Base-by-base conservation (phyloP, 64 coral and sea anemone species). In the Porites lutea region DNA sequence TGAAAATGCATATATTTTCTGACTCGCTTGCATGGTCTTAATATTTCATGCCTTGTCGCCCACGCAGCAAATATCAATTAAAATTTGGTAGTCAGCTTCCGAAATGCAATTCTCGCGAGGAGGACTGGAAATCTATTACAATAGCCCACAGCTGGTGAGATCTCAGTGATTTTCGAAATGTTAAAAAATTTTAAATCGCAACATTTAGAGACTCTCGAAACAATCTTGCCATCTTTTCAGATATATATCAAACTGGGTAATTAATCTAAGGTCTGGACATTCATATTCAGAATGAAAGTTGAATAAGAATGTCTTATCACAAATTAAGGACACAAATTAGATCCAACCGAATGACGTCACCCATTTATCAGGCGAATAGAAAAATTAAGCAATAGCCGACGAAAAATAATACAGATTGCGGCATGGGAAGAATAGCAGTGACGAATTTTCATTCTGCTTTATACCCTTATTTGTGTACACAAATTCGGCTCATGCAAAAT, bases 61-160 rank as follows among this genome's bases (percentile, higher is more conserved):
- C 81, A 84, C 81, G 81, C 81, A 13, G 13, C 81, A 68, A 84
- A 84, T 20, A 22, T 20, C 81, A 69, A 65, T 84, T 84, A 68
- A 68, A 68, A 65, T 83, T 79, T 50, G 48, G 5, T 37, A 50
- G 78, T 20, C 21, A 80, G 78, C 61, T 80, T 70, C 66, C n/a
- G 21, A 8, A 2, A 55, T 9, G 10, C 13, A 47, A 43, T 8
- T 69, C n/a, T 4, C 57, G 67, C 81, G 3, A 9, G 1, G 81
- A 48, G 52, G 16, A 13, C 47, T 84, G 81, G 81, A 63, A 68
- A 68, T 21, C 19, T 48, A 21, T 48, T 13, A 48, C 37, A 82
- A 73, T 46, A 5, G 8, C 71, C 2, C 2, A 21, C 75, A 78
- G 50, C 75, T 78, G 75, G 11, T 22, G 6, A 55, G 23, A 9